Evolutionary conservation across 1,140 invertebrate genomes (phyloP).

Genomic region (Microplitis demolitor): DNA sequence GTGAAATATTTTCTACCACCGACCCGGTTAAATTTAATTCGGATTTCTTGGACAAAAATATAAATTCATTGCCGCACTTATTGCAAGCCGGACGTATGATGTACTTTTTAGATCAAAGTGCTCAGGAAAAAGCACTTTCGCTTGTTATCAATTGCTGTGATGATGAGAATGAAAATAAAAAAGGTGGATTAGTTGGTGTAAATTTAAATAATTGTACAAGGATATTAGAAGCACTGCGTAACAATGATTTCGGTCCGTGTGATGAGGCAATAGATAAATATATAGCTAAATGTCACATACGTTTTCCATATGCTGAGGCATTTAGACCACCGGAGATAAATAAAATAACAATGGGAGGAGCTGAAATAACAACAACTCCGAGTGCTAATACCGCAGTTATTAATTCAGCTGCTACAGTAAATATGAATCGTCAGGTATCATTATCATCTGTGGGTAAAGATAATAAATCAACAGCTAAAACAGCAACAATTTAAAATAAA

Average conservation of each 20-base stretch:
- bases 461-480: too few species aligned
- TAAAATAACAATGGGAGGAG: too few species aligned
- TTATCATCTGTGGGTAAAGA: too few species aligned
- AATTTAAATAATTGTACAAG: constrained; percentile 75
- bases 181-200: constrained; percentile 64
- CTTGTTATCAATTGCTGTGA: constrained; percentile 65
- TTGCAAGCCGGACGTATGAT: constrained; percentile 76
- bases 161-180: too few species aligned
- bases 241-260: constrained; percentile 79
- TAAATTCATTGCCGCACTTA: constrained; percentile 69
- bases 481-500: too few species aligned
- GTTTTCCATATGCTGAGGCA: constrained; percentile 75
- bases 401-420: too few species aligned
- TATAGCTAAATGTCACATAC: constrained; percentile 71
- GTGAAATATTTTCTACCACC: constrained; percentile 66
- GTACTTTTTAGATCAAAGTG: constrained; percentile 68
- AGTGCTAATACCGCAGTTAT: too few species aligned
- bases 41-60: constrained; percentile 70
- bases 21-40: constrained; percentile 71
- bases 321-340: constrained; percentile 61
- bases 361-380: too few species aligned
- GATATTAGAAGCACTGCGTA: constrained; percentile 75
- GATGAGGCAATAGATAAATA: constrained; percentile 72
- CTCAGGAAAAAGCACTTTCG: constrained; percentile 67
- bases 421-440: too few species aligned